phyloP scores from a whole-genome alignment of 2,888 invertebrate genomes.

The Punctoribates punctum region DNA sequence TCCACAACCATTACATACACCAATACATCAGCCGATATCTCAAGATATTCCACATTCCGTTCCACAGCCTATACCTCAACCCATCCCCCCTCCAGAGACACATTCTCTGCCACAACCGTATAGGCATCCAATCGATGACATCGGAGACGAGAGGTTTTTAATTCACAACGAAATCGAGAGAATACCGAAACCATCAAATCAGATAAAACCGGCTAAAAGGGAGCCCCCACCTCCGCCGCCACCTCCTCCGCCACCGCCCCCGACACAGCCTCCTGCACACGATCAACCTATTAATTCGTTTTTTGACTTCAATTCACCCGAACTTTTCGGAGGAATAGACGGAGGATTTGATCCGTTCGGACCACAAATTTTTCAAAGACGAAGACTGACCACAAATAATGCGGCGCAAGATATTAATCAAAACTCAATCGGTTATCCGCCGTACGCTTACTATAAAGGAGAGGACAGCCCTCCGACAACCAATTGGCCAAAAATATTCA shows the following conservation, averaged over 20 bases:
- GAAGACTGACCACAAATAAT: conserved; percentile 32
- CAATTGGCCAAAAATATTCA: conserved; percentile 46
- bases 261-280: background rate
- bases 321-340: background rate
- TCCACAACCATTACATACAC: background rate
- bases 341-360: conserved; percentile 17
- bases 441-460: conserved; percentile 38
- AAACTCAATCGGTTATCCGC: conserved; percentile 42
- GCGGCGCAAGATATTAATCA: conserved; percentile 19
- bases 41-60: background rate
- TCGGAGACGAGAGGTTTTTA: conserved; percentile 9
- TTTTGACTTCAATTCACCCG: conserved; percentile 4
- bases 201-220: background rate
- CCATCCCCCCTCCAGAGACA: background rate
- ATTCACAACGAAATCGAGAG: conserved; percentile 26
- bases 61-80: background rate
- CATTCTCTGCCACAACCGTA: no score
- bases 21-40: background rate
- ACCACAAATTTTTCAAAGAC: conserved; percentile 34
- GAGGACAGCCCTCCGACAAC: conserved; percentile 27
- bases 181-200: conserved; percentile 15
- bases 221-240: background rate
- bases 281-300: conserved; percentile 10
- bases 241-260: background rate
- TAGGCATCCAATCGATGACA: background rate